Evolutionary conservation across 1,140 invertebrate genomes (phyloP).

Genomic region (Drosophila kanapiae): DNA sequence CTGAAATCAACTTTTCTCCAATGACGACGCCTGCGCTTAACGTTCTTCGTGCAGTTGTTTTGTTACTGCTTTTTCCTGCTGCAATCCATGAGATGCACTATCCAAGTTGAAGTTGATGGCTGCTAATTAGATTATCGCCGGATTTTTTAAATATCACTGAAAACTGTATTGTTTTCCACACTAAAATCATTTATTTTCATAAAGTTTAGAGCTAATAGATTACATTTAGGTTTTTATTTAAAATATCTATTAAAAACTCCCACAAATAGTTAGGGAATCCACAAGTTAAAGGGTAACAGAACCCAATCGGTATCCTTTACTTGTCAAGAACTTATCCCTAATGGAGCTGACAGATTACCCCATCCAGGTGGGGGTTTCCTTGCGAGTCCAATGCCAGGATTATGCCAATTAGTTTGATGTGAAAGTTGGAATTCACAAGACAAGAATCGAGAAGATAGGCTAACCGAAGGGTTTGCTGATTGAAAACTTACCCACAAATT

Average conservation of each 20-base stretch:
- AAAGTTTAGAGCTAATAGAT: rapidly evolving
- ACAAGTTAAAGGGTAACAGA: background rate
- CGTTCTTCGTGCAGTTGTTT: conserved; percentile 12
- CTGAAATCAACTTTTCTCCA: conserved; percentile 19
- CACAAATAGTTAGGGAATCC: too few species aligned
- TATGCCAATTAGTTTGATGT: conserved; percentile 34
- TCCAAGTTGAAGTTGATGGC: background rate
- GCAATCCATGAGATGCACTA: conserved; percentile 19
- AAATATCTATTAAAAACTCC: background rate
- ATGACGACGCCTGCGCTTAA: conserved; percentile 53
- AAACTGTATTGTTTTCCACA: background rate
- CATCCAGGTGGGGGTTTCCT: background rate
- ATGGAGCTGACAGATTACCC: background rate
- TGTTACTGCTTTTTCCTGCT: conserved; percentile 12
- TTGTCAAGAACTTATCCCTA: background rate
- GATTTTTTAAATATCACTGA: background rate
- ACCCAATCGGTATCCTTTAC: background rate
- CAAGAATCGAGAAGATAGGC: background rate
- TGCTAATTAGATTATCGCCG: background rate
- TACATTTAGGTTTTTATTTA: background rate
- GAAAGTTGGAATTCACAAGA: conserved; percentile 27
- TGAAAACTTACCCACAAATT: conserved; percentile 62
- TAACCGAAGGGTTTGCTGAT: conserved; percentile 29
- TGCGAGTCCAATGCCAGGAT: conserved; percentile 4
- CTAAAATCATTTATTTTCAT: background rate